phyloP scores from a whole-genome alignment of 1,140 invertebrate species.

The Telenomus remus region DNA sequence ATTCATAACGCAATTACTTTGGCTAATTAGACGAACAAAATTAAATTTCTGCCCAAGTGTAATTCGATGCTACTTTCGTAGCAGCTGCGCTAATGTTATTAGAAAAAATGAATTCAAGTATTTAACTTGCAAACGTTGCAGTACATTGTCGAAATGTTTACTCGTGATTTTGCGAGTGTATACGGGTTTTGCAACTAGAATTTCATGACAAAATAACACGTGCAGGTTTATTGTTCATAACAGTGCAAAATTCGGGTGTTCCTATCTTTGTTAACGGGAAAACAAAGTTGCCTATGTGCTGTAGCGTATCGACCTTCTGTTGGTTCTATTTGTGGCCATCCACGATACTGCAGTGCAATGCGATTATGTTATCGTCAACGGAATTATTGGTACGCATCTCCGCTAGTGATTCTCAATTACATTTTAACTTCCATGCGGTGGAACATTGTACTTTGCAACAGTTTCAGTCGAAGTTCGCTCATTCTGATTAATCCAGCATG shows the following conservation, averaged over 20 bases:
- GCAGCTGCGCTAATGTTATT: neutral
- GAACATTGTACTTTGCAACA: too few relatives aligned
- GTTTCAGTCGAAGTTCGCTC: too few relatives aligned
- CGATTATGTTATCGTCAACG: slow-evolving; percentile 46
- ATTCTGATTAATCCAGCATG: too few relatives aligned
- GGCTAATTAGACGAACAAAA: slow-evolving; percentile 21
- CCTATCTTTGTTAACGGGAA: slow-evolving; percentile 16
- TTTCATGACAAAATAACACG: neutral
- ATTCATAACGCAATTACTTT: slow-evolving; percentile 35
- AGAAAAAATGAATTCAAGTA: too few relatives aligned
- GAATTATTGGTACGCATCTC: slow-evolving; percentile 51
- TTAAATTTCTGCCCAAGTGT: slow-evolving; percentile 13
- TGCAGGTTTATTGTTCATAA: neutral
- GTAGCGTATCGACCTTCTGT: slow-evolving; percentile 50
- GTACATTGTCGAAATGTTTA: too few relatives aligned
- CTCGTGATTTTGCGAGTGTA: too few relatives aligned
- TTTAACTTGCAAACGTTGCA: too few relatives aligned
- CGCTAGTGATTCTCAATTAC: slow-evolving; percentile 38
- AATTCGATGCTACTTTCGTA: slow-evolving; percentile 1
- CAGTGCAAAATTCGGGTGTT: neutral
- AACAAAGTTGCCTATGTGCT: slow-evolving; percentile 56
- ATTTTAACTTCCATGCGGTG: slow-evolving; percentile 20
- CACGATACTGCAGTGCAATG: slow-evolving; percentile 49
- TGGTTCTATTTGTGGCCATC: slow-evolving; percentile 55
- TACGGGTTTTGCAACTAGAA: too few relatives aligned